Conservation (phyloP, 1,140 invertebrate genomes). For the Vanessa tameamea region DNA sequence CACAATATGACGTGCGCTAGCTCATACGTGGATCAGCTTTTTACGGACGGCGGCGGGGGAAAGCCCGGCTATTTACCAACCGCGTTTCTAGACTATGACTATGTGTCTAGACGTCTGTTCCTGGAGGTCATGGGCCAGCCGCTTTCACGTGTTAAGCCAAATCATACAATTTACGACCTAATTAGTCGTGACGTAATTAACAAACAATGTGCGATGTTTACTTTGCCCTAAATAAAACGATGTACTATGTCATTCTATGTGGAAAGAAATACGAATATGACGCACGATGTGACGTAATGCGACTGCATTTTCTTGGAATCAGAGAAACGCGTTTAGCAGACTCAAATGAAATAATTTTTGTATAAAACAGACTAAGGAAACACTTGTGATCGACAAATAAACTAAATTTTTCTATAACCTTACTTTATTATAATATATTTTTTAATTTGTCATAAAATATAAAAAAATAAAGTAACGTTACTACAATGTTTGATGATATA, state of each 20-base stretch:
- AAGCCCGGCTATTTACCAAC: conserved; percentile 66
- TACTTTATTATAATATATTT: too few species aligned
- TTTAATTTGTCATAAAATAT: too few species aligned
- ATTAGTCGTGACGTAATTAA: conserved; percentile 56
- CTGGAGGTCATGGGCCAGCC: conserved; percentile 69
- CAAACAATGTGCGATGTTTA: conserved; percentile 11
- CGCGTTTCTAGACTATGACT: conserved; percentile 74
- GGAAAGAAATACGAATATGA: background rate
- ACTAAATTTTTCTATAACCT: too few species aligned
- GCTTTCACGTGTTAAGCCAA: conserved; percentile 70
- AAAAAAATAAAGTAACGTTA: too few species aligned
- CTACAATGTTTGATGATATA: too few species aligned
- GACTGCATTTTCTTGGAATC: conserved; percentile 15
- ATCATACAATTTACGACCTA: conserved; percentile 47
- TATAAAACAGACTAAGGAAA: conserved; percentile 18
- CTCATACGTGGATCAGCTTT: conserved; percentile 47
- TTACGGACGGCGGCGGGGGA: conserved; percentile 53
- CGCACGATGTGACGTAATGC: conserved; percentile 5
- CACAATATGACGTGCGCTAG: conserved; percentile 35
- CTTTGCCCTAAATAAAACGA: conserved; percentile 2
- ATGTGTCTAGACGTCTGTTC: conserved; percentile 74
- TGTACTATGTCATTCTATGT: background rate
- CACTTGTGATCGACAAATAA: background rate
- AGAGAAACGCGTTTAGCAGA: background rate
- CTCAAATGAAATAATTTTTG: conserved; percentile 1